Percentiles rank a stretch among this genome's conserved stretches.
Evolutionary conservation across 2,797 vertebrate species (phyloP).

Genomic region (Enteromius trimaculatus): DNA sequence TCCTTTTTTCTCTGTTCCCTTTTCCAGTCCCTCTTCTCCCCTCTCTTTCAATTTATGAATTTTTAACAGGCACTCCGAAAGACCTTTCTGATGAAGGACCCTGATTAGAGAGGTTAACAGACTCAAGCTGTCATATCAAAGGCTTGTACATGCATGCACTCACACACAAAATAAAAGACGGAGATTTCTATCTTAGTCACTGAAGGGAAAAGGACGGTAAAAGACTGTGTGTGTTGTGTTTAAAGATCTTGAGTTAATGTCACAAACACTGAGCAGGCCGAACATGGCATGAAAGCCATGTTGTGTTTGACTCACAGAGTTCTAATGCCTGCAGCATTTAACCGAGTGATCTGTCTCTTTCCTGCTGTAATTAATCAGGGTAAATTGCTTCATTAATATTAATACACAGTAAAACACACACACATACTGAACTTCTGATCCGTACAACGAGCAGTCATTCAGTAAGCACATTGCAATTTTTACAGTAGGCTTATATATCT

Average conservation of each 20-base stretch:
- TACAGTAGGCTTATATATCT: neutral
- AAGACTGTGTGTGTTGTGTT: constrained; percentile 13
- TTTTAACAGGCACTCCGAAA: constrained; percentile 52
- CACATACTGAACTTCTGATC: constrained; percentile 37
- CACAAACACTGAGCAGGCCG: constrained; percentile 8
- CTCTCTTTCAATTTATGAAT: constrained; percentile 48
- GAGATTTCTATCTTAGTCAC: constrained; percentile 46
- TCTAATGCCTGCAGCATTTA: constrained; percentile 43
- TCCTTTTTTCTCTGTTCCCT: constrained; percentile 21
- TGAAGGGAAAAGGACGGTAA: constrained; percentile 17
- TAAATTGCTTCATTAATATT: constrained; percentile 39
- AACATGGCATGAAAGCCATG: constrained; percentile 26
- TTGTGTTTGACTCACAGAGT: constrained; percentile 7
- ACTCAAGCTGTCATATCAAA: constrained; percentile 53
- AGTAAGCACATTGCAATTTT: neutral
- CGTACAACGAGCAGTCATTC: constrained; percentile 48
- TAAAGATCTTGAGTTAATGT: constrained; percentile 23
- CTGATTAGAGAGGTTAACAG: constrained; percentile 53
- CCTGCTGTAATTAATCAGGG: constrained; percentile 41
- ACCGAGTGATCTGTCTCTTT: constrained; percentile 16
- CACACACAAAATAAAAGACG: constrained; percentile 37
- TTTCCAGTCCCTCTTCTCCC: constrained; percentile 21
- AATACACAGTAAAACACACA: constrained; percentile 37
- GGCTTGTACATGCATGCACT: constrained; percentile 35
- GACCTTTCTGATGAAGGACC: constrained; percentile 53